Base-by-base conservation (phyloP, 2,797 vertebrate genomes). In the Pantherophis vulpinus region DNA sequence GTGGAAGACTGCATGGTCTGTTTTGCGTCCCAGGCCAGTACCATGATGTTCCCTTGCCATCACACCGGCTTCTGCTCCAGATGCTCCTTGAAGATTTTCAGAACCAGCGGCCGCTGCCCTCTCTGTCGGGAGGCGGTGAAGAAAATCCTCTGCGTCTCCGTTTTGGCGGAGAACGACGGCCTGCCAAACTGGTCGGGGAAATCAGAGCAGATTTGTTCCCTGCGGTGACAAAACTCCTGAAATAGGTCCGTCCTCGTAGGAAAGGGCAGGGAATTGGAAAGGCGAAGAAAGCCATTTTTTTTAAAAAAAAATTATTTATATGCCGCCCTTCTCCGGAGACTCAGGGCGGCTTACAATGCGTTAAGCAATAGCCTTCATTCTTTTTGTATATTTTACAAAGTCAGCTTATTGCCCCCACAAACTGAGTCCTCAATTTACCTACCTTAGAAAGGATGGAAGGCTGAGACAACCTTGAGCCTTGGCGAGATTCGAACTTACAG, bases 51-150 rank as follows among this genome's bases (percentile, higher is more conserved):
- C 1, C 94, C 93, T 14, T 99, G 98, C 0, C 97, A 97, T 10
- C 98, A 98, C 90, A 91, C 29, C 2, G 97, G 98, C 94, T 90
- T 99, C 83, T 99, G 98, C 79, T 0, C 2, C 1, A 3, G 0
- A 3, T 99, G 98, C 13, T 20, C 60, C 18, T 0, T 5, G 61
- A 96, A 66, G 54, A 37, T 98, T 93, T 16, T 95, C 58, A 9
- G 13, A 10, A 90, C 96, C 42, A 97, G 97, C 0, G 97, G 97
- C n/a, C 96, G 3, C 4, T 99, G 98, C 54, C 98, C 98, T 0
- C n/a, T 99, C 87, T 99, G 98, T 94, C 97, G 98, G 27, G 47
- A 91, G 54, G 47, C 91, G 47, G 95, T 97, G 0, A 2, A 95
- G 56, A 93, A 12, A 0, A 20, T 97, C 63, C 59, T 74, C 27